phyloP scores from a whole-genome alignment of 2,797 vertebrate species.

The Ctenosaura bakeri region DNA sequence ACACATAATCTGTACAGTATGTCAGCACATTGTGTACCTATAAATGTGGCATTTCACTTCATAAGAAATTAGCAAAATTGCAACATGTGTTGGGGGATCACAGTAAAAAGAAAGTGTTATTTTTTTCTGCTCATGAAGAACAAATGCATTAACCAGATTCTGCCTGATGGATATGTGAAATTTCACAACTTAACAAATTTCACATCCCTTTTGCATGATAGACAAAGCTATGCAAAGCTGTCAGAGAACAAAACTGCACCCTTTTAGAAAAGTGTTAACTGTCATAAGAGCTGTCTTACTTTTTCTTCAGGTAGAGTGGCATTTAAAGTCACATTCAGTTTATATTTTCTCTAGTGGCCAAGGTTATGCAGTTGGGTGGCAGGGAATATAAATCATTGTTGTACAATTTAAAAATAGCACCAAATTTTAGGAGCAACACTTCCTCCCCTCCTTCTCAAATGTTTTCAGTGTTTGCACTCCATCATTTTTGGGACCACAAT shows the following conservation, averaged over 20 bases:
- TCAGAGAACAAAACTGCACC: background rate
- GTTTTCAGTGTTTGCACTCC: background rate
- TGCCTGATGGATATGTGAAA: background rate
- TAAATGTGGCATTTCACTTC: constrained; percentile 30
- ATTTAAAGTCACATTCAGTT: constrained; percentile 23
- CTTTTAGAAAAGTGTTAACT: constrained; percentile 1
- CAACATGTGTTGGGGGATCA: background rate
- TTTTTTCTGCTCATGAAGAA: background rate
- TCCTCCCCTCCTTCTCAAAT: background rate
- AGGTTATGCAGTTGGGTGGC: background rate
- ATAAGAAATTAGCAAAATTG: constrained; percentile 36
- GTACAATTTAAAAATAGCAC: constrained; percentile 36
- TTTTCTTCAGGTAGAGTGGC: background rate
- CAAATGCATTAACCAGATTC: background rate
- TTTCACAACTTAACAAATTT: constrained; percentile 35
- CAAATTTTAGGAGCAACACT: background rate
- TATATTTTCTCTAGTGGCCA: constrained; percentile 5
- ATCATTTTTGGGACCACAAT: background rate
- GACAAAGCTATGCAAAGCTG: constrained; percentile 11
- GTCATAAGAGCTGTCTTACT: constrained; percentile 13
- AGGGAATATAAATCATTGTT: constrained; percentile 2
- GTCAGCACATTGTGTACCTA: background rate
- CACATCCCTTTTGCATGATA: background rate
- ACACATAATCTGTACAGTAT: background rate
- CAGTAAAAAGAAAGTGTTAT: background rate